Conservation (phyloP, 2,113 vertebrate species). For the Chelonoidis abingdonii region DNA sequence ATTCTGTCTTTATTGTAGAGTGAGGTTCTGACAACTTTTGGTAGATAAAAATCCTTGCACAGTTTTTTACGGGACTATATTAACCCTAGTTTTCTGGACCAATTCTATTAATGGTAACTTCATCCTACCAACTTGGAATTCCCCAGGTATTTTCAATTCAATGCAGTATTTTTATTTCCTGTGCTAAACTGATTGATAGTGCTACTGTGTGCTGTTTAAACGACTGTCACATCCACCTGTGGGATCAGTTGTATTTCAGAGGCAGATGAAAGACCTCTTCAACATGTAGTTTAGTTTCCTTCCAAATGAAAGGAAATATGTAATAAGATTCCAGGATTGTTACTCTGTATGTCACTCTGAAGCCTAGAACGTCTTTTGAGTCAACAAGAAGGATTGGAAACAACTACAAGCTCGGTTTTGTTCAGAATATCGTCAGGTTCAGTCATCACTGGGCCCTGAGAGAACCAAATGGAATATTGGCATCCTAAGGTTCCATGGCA, state of each 20-base stretch:
- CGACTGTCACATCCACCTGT: neutral
- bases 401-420: neutral
- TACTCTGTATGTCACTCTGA: neutral
- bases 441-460: neutral
- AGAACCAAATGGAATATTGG: neutral
- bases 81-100: neutral
- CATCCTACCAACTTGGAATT: conserved; percentile 5
- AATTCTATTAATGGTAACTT: neutral
- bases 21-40: conserved; percentile 12
- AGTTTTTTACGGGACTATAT: neutral
- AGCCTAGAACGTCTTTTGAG: neutral
- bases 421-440: neutral
- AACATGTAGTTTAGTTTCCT: neutral
- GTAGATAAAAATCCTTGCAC: neutral
- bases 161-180: neutral
- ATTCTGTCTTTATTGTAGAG: conserved; percentile 8
- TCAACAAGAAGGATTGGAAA: neutral
- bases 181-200: neutral
- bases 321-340: neutral
- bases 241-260: neutral
- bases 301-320: neutral
- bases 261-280: neutral
- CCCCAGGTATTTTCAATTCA: neutral
- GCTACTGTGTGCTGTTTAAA: neutral
- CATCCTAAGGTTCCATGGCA: neutral